Evolutionary conservation across 2,113 vertebrate genomes (phyloP), one percentile per base, ranked within the genome.

Genomic region (Choloepus hoffmanni): DNA sequence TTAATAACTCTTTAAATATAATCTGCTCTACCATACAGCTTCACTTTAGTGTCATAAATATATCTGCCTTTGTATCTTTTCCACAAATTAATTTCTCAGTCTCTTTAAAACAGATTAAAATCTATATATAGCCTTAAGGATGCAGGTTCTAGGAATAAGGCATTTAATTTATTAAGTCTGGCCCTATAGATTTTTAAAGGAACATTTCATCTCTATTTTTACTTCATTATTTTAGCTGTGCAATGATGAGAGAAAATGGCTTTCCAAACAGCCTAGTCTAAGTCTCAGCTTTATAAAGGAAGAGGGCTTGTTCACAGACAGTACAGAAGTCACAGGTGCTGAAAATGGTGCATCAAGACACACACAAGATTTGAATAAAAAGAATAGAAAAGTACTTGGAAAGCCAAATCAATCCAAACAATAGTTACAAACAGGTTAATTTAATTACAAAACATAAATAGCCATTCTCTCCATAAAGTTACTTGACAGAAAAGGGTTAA

Each of bases 101-200:
- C 97, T 97, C 94, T 97, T 98, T 96, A 94, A 95, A 97, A 98
- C 96, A 97, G 77, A 95, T 97, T 96, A 96, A 97, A 98, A 89
- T 97, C 96, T 97, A 97, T 95, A 97, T 62, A 3, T 95, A 98
- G 97, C 97, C 97, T 97, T 98, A 98, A 98, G 97, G 98, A 98
- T 97, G 95, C 26, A 92, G 92, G 96, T 98, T 98, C 97, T 98
- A 98, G 97, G 97, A 98, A 98, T 99, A 99, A 99, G 98, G 99
- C 98, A 98, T 98, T 98, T 97, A 98, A 98, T 98, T 98, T 94
- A 98, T 98, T 97, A 98, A 98, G 97, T 98, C 98, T 98, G 98
- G 98, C 98, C 98, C 98, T 98, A 98, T 93, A 98, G 98, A 98
- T 98, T 97, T 95, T 92, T 92, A 95, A 98, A 98, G 95, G 97